These are phyloP conservation scores for Gobio gobio DNA, from an alignment of 2,113 vertebrate genomes.

Conservation along the genomic window DNA sequence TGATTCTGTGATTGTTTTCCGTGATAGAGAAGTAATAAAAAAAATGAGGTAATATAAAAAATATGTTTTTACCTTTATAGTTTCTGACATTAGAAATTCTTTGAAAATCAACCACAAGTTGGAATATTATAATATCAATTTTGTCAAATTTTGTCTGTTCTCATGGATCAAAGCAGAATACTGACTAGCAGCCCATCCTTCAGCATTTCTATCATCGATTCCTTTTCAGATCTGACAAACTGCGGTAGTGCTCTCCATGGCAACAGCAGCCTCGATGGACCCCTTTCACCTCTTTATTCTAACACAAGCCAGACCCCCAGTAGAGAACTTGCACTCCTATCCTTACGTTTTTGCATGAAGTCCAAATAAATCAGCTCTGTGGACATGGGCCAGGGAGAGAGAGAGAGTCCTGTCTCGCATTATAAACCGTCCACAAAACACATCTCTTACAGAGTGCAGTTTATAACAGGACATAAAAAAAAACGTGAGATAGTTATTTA, in stretches of 20 bases:
- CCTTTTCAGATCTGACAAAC: neutral
- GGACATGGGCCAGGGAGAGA: neutral
- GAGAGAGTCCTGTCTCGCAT: neutral
- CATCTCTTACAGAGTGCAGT: neutral
- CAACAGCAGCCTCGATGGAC: neutral
- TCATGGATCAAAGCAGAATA: neutral
- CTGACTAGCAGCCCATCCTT: slow-evolving; percentile 1
- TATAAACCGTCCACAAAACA: slow-evolving; percentile 15
- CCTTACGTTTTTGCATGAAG: slow-evolving; percentile 55
- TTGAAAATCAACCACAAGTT: neutral
- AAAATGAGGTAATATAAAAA: neutral
- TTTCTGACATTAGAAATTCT: neutral
- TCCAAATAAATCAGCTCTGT: slow-evolving; percentile 43
- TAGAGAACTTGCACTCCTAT: slow-evolving; percentile 42
- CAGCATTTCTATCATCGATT: neutral
- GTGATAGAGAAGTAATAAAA: neutral
- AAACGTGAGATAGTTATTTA: neutral
- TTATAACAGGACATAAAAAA: neutral
- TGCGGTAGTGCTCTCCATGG: neutral
- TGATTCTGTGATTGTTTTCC: neutral
- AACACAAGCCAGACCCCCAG: slow-evolving; percentile 45
- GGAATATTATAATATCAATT: neutral
- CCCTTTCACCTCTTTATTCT: neutral
- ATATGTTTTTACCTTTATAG: slow-evolving; percentile 1
- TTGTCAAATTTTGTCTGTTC: neutral